A percentile compares a stretch with the other conserved stretches of the same genome.
phyloP scores from a whole-genome alignment of 2,797 vertebrate species.

The Pelodytes ibericus region DNA sequence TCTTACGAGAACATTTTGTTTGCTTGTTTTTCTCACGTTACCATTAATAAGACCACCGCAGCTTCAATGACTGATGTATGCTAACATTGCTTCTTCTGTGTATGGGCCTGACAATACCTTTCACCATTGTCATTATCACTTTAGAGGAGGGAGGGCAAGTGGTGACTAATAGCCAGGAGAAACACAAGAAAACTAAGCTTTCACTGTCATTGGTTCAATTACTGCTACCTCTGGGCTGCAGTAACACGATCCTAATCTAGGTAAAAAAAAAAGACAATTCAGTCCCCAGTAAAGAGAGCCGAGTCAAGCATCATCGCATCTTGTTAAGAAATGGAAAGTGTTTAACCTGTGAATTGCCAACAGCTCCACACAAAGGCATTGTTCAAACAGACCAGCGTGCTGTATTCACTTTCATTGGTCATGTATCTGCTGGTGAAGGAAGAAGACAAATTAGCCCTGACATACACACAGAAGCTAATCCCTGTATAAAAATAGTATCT shows the following conservation, averaged over 20 bases:
- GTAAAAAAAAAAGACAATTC: conserved; percentile 25
- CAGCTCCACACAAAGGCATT: conserved; percentile 15
- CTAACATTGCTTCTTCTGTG: conserved; percentile 44
- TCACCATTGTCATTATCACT: conserved; percentile 52
- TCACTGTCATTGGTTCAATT: conserved; percentile 56
- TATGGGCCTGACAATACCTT: conserved; percentile 54
- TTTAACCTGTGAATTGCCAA: conserved; percentile 43
- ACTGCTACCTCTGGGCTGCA: conserved; percentile 44
- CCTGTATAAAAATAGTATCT: too few species aligned
- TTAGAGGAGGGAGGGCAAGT: conserved; percentile 44
- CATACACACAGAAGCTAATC: neutral
- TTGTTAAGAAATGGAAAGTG: conserved; percentile 17
- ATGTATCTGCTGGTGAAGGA: too few species aligned
- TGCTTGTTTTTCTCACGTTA: conserved; percentile 55
- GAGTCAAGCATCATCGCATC: conserved; percentile 23
- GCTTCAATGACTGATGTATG: conserved; percentile 51
- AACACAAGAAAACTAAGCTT: conserved; percentile 50
- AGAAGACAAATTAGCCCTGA: neutral
- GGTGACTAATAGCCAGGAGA: conserved; percentile 52
- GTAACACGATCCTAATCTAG: conserved; percentile 50
- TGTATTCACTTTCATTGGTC: neutral
- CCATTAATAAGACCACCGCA: conserved; percentile 55
- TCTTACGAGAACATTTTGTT: conserved; percentile 52
- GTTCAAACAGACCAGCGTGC: neutral
- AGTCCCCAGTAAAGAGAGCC: conserved; percentile 34